Conservation (phyloP, 2,888 invertebrate genomes). For the Chrysina gloriosa region DNA sequence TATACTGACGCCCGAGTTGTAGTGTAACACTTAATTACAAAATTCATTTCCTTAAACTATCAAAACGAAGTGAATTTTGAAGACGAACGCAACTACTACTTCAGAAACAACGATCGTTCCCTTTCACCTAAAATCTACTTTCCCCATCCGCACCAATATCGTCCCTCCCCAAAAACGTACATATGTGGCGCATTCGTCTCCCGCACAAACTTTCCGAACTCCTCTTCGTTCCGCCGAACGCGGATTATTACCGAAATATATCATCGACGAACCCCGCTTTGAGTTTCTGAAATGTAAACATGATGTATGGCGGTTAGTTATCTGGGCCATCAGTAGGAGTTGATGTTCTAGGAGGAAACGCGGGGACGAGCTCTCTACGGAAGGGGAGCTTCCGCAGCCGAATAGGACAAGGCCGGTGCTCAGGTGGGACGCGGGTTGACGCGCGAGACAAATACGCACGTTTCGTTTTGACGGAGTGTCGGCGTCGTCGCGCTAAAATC, state of each 20-base stretch:
- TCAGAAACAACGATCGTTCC: no score
- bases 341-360: neutral
- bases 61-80: no score
- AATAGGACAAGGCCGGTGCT: neutral
- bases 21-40: no score
- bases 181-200: no score
- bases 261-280: constrained; percentile 23
- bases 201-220: no score
- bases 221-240: neutral
- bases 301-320: constrained; percentile 25
- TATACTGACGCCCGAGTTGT: no score
- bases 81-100: no score
- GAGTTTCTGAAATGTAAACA: constrained; percentile 33
- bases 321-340: constrained; percentile 25
- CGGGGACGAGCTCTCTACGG: neutral
- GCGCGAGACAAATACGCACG: constrained; percentile 31
- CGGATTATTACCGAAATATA: constrained; percentile 36
- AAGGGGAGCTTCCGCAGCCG: neutral
- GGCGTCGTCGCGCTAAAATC: neutral
- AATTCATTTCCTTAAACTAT: no score
- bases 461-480: constrained; percentile 6
- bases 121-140: neutral
- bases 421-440: constrained; percentile 2
- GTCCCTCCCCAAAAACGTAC: neutral
- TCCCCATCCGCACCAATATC: neutral